These are phyloP conservation scores for Tinamus major DNA, from an alignment of 2,797 vertebrate species.

Conservation along the genomic window DNA sequence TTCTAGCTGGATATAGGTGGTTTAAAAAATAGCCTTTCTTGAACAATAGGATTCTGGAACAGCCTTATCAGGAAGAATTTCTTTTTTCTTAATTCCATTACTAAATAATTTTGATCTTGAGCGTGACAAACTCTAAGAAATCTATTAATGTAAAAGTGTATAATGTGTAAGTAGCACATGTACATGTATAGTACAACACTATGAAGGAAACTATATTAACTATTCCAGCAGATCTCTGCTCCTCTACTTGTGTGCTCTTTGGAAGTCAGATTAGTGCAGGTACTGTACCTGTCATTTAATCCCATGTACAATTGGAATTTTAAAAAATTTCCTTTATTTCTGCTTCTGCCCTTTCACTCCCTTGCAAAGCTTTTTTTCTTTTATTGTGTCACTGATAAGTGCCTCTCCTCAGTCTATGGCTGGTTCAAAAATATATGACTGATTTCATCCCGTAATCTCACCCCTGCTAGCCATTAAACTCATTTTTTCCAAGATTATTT, in stretches of 20 bases:
- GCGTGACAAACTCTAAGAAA: neutral
- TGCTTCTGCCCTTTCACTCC: neutral
- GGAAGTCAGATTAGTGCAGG: neutral
- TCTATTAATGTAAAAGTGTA: neutral
- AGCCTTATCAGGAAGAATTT: neutral
- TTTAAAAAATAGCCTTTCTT: too few species aligned
- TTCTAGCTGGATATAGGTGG: neutral
- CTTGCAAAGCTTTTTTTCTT: neutral
- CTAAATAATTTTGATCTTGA: neutral
- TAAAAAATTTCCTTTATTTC: neutral
- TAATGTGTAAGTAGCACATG: neutral
- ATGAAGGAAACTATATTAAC: neutral
- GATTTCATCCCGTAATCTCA: neutral
- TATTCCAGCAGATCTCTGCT: neutral
- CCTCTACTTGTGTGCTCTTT: rapidly evolving
- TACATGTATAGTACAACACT: neutral
- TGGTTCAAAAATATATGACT: neutral
- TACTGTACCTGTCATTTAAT: rapidly evolving
- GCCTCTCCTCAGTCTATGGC: neutral
- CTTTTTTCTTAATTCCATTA: neutral
- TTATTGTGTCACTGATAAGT: neutral
- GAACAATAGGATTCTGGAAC: neutral
- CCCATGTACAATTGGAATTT: neutral
- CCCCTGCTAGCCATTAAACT: neutral
- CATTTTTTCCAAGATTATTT: neutral